Percentiles rank a stretch among this genome's conserved stretches.
These are phyloP conservation scores for Mythimna vitellina DNA, from an alignment of 2,888 invertebrate genomes.

Conservation along the genomic window DNA sequence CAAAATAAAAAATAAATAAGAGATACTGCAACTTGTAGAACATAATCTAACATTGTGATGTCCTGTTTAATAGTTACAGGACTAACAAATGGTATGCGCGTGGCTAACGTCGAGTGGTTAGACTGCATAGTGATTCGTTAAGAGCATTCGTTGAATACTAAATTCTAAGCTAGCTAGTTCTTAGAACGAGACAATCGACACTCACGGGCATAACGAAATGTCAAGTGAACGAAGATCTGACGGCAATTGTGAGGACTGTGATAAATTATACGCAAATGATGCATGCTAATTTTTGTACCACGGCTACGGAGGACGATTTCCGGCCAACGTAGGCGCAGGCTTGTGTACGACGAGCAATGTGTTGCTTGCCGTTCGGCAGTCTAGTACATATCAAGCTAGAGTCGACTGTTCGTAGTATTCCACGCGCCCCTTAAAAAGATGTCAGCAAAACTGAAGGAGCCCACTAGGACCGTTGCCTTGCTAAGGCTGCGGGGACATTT, in stretches of 20 bases:
- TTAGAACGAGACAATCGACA: slow-evolving; percentile 16
- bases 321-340: no score
- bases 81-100: slow-evolving; percentile 30
- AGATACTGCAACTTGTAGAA: background rate
- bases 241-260: background rate
- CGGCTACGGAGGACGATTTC: no score
- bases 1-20: no score
- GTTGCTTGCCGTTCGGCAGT: no score
- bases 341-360: no score
- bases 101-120: slow-evolving; percentile 15
- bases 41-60: slow-evolving; percentile 1
- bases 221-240: background rate
- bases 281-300: background rate
- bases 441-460: no score
- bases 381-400: no score
- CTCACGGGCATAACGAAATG: background rate
- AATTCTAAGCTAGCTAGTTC: slow-evolving; percentile 20
- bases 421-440: no score
- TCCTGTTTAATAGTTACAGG: slow-evolving; percentile 19
- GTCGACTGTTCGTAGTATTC: no score
- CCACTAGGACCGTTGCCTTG: no score
- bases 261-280: slow-evolving; percentile 5
- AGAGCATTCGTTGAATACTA: slow-evolving; percentile 43
- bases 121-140: slow-evolving; percentile 45
- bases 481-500: no score